These are phyloP conservation scores for Anguilla marmorata DNA, from an alignment of 2,797 vertebrate species.

Conservation along the genomic window DNA sequence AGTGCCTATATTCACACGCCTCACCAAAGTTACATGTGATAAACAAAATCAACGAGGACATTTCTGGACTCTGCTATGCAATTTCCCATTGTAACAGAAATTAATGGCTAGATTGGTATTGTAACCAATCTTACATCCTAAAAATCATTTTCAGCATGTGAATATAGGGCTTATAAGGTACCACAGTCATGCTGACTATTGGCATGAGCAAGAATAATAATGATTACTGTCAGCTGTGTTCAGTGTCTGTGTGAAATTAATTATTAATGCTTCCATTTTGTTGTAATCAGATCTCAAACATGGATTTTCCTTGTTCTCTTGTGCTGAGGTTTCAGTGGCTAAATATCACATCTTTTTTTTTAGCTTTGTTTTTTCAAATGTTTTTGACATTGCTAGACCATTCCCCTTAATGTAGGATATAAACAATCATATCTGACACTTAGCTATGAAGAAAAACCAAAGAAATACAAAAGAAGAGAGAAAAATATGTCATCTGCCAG, in stretches of 20 bases:
- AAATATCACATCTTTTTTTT: background rate
- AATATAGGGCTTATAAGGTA: background rate
- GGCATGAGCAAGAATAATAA: background rate
- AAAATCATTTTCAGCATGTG: background rate
- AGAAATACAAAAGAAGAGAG: background rate
- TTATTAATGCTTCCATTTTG: conserved; percentile 42
- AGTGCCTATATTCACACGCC: background rate
- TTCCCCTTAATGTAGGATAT: background rate
- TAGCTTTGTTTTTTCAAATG: background rate
- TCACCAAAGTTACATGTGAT: background rate
- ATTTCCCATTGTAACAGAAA: background rate
- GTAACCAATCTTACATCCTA: background rate
- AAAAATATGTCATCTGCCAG: background rate
- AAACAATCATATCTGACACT: background rate
- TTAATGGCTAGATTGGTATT: background rate
- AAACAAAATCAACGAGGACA: background rate
- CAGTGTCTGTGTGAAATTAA: background rate
- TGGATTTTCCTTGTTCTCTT: conserved; percentile 2
- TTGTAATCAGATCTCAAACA: conserved; percentile 26
- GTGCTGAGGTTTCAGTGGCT: background rate
- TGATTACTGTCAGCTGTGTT: background rate
- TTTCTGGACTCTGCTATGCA: background rate
- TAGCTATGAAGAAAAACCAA: background rate
- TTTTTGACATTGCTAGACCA: background rate
- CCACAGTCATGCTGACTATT: background rate